Evolutionary conservation across 2,888 invertebrate genomes (phyloP).

Genomic region (Griposia aprilina): DNA sequence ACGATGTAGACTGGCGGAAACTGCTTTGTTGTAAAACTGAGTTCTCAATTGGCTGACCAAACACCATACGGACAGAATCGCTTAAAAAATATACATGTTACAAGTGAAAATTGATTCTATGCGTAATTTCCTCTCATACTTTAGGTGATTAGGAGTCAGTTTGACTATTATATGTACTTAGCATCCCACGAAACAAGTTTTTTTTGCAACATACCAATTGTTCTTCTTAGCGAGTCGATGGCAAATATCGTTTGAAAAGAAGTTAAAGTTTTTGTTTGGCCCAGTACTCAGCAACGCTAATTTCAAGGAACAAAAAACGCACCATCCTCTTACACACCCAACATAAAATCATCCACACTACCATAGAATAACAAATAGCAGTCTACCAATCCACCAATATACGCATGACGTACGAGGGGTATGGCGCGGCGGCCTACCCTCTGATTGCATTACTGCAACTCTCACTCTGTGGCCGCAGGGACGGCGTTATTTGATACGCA

Average conservation of each 20-base stretch:
- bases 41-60: background rate
- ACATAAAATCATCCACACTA: conserved; percentile 4
- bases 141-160: background rate
- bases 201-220: background rate
- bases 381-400: conserved; percentile 25
- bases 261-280: no score
- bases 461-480: conserved; percentile 57
- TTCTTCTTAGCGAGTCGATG: no score
- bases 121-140: background rate
- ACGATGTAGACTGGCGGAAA: conserved; percentile 19
- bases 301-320: background rate
- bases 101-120: background rate
- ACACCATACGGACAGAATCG: no score
- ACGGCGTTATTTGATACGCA: conserved; percentile 59
- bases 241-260: no score
- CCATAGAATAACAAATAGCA: conserved; percentile 45
- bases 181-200: background rate
- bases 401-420: conserved; percentile 28
- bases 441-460: conserved; percentile 66
- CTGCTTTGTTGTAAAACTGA: conserved; percentile 3
- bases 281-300: no score
- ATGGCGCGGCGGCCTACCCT: conserved; percentile 24
- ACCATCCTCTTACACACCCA: background rate
- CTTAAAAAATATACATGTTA: background rate
- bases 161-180: background rate